Evolutionary conservation across 2,888 invertebrate genomes (phyloP).

Genomic region (Chrysomela aeneicollis): DNA sequence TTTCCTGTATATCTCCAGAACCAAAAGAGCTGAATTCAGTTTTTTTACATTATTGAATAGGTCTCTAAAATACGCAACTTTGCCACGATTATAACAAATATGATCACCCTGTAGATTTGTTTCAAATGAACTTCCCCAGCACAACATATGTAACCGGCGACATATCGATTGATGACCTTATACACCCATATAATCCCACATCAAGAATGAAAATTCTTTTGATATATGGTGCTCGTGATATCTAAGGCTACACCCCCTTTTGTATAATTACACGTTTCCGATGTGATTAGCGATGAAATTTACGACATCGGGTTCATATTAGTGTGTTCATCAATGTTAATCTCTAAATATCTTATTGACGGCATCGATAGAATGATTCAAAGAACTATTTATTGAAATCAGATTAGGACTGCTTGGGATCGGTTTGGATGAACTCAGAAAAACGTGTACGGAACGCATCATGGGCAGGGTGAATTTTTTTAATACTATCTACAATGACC

Average conservation of each 20-base stretch:
- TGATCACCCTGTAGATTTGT: too few species aligned
- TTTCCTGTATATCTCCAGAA: too few species aligned
- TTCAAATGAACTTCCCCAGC: too few species aligned
- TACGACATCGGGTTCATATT: constrained; percentile 35
- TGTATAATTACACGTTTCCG: constrained; percentile 35
- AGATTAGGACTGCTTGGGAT: constrained; percentile 5
- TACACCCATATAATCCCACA: constrained; percentile 15
- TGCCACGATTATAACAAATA: too few species aligned
- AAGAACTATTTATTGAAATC: constrained; percentile 32
- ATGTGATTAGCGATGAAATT: constrained; percentile 38
- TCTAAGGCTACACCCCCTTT: constrained; percentile 14
- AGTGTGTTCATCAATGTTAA: constrained; percentile 37
- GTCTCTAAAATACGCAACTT: too few species aligned
- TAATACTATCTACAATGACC: too few species aligned
- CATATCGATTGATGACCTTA: constrained; percentile 2
- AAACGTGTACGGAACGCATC: too few species aligned
- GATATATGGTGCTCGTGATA: constrained; percentile 35
- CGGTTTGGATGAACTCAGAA: neutral
- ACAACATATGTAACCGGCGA: neutral
- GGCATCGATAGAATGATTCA: constrained; percentile 25
- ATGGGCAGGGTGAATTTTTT: too few species aligned
- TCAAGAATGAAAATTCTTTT: constrained; percentile 17
- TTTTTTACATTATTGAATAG: too few species aligned
- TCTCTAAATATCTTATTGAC: constrained; percentile 29
- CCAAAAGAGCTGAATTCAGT: too few species aligned